Base-by-base conservation (phyloP, 2,888 invertebrate genomes). In the Athalia circularis region DNA sequence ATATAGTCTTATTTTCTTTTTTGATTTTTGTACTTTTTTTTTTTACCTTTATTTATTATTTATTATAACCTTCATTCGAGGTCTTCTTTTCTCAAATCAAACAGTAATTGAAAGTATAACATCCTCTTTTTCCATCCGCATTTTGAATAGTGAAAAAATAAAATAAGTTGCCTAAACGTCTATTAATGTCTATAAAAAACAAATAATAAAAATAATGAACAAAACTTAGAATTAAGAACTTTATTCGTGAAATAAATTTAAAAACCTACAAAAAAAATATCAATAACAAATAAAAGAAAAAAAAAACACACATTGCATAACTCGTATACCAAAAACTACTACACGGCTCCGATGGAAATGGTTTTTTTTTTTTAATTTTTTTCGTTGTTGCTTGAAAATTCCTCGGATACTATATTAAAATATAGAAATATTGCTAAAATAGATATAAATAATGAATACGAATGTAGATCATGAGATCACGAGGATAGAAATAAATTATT, bases 291-390 rank as follows among this genome's bases (percentile, higher is more conserved):
- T 15, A 13, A 62, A 13, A 13, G 15, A 3, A 3, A 62, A 13
- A 62, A 8, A 62, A 54, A 45, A 68, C 68, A 54, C 50, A 68
- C 68, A 52, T 68, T 54, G 68, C 68, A 54, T 68, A 68, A 68
- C 68, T 68, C 52, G 68, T 68, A 68, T 68, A 68, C 68, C 68
- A 68, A 68, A 68, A 68, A 68, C 68, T 54, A 68, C 72, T 59
- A 59, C 59, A 45, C 47, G 72, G 72, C 47, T 72, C 45, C 65
- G 61, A 65, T 29, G 29, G 11, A 29, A 57, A 45, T 54, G 43
- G 47, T 43, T 48, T 48, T 75, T 9, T 64, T 62, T 45, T 64
- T 59, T 72, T 11, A 57, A 43, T 29, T 9, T 74, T 74, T 47
- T n/a, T 13, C 2, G 45, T 50, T 13, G 5, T 59, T 65, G 13